Conservation (phyloP, 2,888 invertebrate species). For the Euproctis similis region DNA sequence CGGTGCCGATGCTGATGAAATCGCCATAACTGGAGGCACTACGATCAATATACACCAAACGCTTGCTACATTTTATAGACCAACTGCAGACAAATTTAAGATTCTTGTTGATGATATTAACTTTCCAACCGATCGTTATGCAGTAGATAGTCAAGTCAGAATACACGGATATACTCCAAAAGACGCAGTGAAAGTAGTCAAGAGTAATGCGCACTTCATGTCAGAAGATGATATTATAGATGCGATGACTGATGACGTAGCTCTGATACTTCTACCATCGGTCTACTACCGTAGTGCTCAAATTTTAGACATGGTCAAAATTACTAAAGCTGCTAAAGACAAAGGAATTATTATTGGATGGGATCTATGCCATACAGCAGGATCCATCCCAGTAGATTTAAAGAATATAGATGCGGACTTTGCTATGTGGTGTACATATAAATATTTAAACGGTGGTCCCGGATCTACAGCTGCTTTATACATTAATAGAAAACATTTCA, state of each 20-base stretch:
- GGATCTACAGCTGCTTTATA: constrained; percentile 49
- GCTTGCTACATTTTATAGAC: constrained; percentile 55
- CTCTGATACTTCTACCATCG: constrained; percentile 42
- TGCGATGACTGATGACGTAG: constrained; percentile 56
- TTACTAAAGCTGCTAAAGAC: constrained; percentile 45
- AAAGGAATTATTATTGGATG: constrained; percentile 51
- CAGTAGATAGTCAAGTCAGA: constrained; percentile 54
- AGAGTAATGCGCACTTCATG: constrained; percentile 36
- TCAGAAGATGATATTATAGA: constrained; percentile 48
- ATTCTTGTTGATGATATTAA: constrained; percentile 57
- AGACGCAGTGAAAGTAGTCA: constrained; percentile 54
- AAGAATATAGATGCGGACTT: constrained; percentile 52
- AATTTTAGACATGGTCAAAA: constrained; percentile 48
- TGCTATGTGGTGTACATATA: constrained; percentile 63
- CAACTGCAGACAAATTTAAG: constrained; percentile 44
- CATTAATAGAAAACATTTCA: constrained; percentile 52
- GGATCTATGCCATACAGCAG: constrained; percentile 57
- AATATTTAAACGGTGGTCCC: constrained; percentile 61
- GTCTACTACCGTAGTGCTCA: constrained; percentile 56
- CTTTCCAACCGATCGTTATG: constrained; percentile 59
- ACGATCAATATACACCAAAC: constrained; percentile 54
- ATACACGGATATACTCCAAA: constrained; percentile 46
- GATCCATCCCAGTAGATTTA: constrained; percentile 47
- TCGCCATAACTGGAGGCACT: constrained; percentile 41
- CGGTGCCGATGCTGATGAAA: constrained; percentile 46